phyloP scores from a whole-genome alignment of 2,888 invertebrate genomes.

The Belgica antarctica region DNA sequence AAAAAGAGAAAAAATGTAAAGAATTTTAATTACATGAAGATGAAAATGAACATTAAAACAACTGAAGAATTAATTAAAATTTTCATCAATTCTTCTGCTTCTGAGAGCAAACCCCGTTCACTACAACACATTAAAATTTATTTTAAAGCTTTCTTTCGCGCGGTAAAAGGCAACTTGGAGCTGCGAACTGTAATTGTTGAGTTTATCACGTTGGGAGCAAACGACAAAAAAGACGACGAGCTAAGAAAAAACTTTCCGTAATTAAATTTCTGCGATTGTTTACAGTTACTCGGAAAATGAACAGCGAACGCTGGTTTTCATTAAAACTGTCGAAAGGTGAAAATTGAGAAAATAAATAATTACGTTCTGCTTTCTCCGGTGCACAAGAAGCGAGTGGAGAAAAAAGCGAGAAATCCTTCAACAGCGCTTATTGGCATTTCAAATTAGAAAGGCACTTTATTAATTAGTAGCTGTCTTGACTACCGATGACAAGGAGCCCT shows the following conservation, averaged over 20 bases:
- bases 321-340: background rate
- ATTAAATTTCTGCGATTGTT: conserved; percentile 26
- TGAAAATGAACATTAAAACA: background rate
- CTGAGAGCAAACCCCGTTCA: background rate
- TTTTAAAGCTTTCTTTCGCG: background rate
- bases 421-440: no score
- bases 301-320: background rate
- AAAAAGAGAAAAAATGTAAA: background rate
- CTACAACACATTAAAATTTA: conserved; percentile 7
- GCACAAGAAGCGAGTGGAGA: no score
- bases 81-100: conserved; percentile 2
- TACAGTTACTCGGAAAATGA: conserved; percentile 15
- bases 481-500: no score
- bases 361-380: no score
- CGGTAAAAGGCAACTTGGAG: background rate
- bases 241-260: conserved; percentile 4
- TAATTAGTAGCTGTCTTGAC: no score
- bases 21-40: conserved; percentile 1
- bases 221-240: background rate
- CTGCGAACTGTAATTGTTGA: conserved; percentile 10
- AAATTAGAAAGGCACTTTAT: no score
- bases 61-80: conserved; percentile 7
- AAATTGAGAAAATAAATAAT: background rate
- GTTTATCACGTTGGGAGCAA: conserved; percentile 15
- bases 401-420: no score